Conservation (phyloP, 2,888 invertebrate genomes). For the Eumerus sabulonum region DNA sequence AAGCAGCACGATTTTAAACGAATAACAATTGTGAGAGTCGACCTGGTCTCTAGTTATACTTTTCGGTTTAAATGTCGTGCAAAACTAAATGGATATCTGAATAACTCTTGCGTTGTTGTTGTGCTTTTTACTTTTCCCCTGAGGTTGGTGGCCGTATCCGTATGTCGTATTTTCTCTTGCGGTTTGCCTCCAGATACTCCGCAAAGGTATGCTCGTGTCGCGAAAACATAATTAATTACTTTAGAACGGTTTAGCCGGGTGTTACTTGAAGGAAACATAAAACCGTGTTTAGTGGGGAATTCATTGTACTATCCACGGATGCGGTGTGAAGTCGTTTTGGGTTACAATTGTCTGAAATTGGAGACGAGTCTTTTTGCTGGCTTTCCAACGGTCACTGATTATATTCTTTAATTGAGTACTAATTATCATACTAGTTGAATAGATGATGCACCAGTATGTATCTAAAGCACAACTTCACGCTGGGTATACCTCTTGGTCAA, state of each 20-base stretch:
- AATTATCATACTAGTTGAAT: slow-evolving; percentile 33
- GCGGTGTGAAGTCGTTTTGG: slow-evolving; percentile 48
- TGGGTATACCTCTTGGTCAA: slow-evolving; percentile 21
- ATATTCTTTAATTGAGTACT: slow-evolving; percentile 44
- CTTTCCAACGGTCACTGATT: slow-evolving; percentile 29
- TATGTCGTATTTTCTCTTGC: slow-evolving; percentile 1
- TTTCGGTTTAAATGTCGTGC: slow-evolving; percentile 53
- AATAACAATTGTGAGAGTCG: slow-evolving; percentile 17
- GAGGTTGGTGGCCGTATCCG: slow-evolving; percentile 13
- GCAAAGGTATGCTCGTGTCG: slow-evolving; percentile 36
- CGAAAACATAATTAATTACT: slow-evolving; percentile 55
- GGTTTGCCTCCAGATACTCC: slow-evolving; percentile 15
- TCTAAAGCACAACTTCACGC: neutral
- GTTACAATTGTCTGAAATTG: slow-evolving; percentile 54
- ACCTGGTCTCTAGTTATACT: slow-evolving; percentile 35
- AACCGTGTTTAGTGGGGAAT: slow-evolving; percentile 27
- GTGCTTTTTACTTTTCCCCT: slow-evolving; percentile 41
- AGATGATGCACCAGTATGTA: slow-evolving; percentile 26
- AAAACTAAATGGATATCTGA: slow-evolving; percentile 27
- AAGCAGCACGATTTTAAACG: slow-evolving; percentile 5
- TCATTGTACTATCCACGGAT: slow-evolving; percentile 15
- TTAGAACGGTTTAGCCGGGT: slow-evolving; percentile 16
- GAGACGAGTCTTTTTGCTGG: slow-evolving; percentile 24
- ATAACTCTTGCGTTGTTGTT: too few relatives aligned
- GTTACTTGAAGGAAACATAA: slow-evolving; percentile 34